Conservation (phyloP, 2,113 vertebrate species). For the Myotis lucifugus region DNA sequence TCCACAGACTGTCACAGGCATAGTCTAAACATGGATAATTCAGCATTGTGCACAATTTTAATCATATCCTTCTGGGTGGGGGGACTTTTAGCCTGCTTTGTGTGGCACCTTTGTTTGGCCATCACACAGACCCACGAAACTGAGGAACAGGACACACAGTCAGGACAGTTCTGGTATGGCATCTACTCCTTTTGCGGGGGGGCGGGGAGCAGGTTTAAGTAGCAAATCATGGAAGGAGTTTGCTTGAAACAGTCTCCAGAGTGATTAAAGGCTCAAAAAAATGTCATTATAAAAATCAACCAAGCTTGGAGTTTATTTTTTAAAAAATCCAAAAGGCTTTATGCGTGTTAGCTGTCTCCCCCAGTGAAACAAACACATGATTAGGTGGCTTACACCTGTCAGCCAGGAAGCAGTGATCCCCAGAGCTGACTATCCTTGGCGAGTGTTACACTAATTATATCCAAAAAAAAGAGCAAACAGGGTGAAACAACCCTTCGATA, state of each 20-base stretch:
- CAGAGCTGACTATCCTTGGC: conserved; percentile 83
- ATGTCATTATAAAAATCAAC: conserved; percentile 83
- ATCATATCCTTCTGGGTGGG: neutral
- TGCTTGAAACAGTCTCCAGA: conserved; percentile 75
- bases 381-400: conserved; percentile 83
- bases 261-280: conserved; percentile 81
- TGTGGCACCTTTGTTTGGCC: conserved; percentile 59
- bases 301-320: conserved; percentile 80
- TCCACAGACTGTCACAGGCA: neutral
- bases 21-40: conserved; percentile 3
- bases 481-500: conserved; percentile 80
- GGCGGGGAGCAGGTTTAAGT: neutral
- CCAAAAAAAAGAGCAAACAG: conserved; percentile 82
- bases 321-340: conserved; percentile 71
- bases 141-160: neutral
- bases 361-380: conserved; percentile 83
- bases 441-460: conserved; percentile 84
- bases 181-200: conserved; percentile 34
- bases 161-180: conserved; percentile 59
- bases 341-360: conserved; percentile 84
- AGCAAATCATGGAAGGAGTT: conserved; percentile 76
- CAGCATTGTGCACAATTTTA: conserved; percentile 22
- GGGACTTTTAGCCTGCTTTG: conserved; percentile 57
- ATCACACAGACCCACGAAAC: conserved; percentile 29
- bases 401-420: conserved; percentile 79